Base-by-base conservation (phyloP, 2,113 vertebrate genomes). In the Poeciliopsis prolifica region DNA sequence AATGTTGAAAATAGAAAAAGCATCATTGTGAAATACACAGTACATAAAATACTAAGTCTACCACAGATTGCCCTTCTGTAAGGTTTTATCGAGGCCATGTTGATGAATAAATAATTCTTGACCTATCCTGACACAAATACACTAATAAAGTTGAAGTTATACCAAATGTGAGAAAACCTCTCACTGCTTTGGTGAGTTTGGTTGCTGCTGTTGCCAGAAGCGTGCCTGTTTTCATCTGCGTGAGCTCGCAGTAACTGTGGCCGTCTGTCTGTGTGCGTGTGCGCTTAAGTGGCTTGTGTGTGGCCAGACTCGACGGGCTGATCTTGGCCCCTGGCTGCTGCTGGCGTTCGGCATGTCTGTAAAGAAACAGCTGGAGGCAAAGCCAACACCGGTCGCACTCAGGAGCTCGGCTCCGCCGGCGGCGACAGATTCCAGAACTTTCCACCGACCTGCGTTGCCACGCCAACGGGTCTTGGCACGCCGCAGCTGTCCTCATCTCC, bases 361-460 rank as follows among this genome's bases (percentile, higher is more conserved):
- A 91, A 90, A 94, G 92, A 92, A 93, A 92, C 92, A 92, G 91
- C 89, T 93, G 91, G 92, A 93, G 92, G 93, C 93, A 93, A 94
- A 93, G 91, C 92, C 93, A 94, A 94, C 92, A 93, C 87, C 89
- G 72, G 86, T 88, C 84, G 86, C 67, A 84, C 90, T 92, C 88
- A 90, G 80, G 86, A 87, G 92, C 88, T 80, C 54, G 54, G 83
- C 80, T 72, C 87, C 84, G 90, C 92, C 92, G 91, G 89, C 88
- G 88, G 91, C 89, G 92, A 93, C 92, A 93, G 90, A 94, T 92
- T 92, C 92, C 93, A 94, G 91, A 93, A 94, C 91, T 94, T 94
- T 94, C 93, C 92, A 92, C 80, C 84, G 90, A 83, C 86, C 88
- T 8, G 65, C 70, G 87, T 88, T 68, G 68, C 87, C 80, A 91